Base-by-base conservation (phyloP, 2,888 invertebrate species). In the Thalpophila matura region DNA sequence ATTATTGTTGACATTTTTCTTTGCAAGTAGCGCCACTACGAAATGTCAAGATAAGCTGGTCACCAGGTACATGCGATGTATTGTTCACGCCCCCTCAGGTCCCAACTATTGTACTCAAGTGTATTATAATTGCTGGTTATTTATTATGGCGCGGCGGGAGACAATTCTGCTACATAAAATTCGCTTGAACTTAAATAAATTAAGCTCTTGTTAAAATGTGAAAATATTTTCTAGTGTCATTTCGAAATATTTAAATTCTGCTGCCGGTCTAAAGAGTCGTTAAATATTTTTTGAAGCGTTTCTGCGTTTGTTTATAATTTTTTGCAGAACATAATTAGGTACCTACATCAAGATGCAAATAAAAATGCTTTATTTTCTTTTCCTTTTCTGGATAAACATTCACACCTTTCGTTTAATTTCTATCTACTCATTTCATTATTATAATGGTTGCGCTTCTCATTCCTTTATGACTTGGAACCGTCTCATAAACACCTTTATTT, bases 61-160 rank as follows among this genome's bases (percentile, higher is more conserved):
- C 0, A 14, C 0, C 10, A 9, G 12, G 33, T 29, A 74, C 75
- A 77, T 73, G 78, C 87, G 83, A 79, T 81, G 83, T 69, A 81
- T 86, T 86, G 85, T 86, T 66, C 75, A 74, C 83, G 77, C 85
- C 83, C 87, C 83, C 84, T 80, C 81, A 81, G 73, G 81, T 80
- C 83, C 74, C 64, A 61, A 55, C 84, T 80, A 89, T 89, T 89
- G 89, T 90, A 68, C 81, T 89, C 84, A 72, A 86, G 83, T 85
- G 86, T 84, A 86, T 85, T 83, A 90, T 89, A 89, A 88, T 92
- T 91, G 89, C 88, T 86, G 77, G 82, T 88, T 88, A 90, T 90
- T 89, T 91, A 91, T 89, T 80, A 84, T 69, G 50, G 66, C 84
- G 61, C 86, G 46, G 73, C 84, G 82, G 88, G 88, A 84, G 82